A percentile compares a stretch with the other conserved stretches of the same genome.
These are phyloP conservation scores for Trichonephila clavipes DNA, from an alignment of 1,140 invertebrate genomes.

Conservation along the genomic window DNA sequence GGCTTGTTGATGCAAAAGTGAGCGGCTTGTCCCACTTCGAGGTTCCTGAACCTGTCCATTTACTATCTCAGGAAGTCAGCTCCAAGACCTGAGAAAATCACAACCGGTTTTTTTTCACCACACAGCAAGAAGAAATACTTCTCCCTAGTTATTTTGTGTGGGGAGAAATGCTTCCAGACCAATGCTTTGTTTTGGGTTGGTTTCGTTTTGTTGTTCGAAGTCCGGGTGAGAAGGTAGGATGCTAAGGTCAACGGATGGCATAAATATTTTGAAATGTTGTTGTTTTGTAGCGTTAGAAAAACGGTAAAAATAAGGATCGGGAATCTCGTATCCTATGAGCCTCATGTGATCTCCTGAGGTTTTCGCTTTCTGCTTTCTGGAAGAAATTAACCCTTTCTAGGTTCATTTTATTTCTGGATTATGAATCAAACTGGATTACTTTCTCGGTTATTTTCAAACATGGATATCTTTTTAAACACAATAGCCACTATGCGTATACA, in stretches of 20 bases:
- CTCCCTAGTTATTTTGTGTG: neutral
- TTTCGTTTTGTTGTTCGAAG: neutral
- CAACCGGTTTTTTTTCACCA: constrained; percentile 55
- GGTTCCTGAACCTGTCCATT: constrained; percentile 56
- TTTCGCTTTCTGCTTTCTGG: no score
- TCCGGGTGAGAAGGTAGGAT: constrained; percentile 28
- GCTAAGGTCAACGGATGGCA: constrained; percentile 30
- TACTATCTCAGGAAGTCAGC: constrained; percentile 22
- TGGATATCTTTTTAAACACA: no score
- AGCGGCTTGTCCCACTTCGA: constrained; percentile 46
- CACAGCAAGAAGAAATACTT: neutral
- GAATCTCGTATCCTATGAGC: no score
- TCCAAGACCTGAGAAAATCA: constrained; percentile 21
- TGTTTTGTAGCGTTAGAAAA: neutral
- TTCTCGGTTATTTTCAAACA: no score
- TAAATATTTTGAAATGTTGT: constrained; percentile 3
- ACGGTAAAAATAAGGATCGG: no score
- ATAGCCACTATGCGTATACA: no score
- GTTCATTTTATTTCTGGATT: no score
- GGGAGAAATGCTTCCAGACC: neutral
- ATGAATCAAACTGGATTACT: no score
- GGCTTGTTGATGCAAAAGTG: constrained; percentile 7
- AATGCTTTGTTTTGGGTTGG: neutral
- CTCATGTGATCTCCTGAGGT: no score
- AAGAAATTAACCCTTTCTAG: no score